These are phyloP conservation scores for Synanthedon myopaeformis DNA, from an alignment of 2,888 invertebrate species.

Conservation along the genomic window DNA sequence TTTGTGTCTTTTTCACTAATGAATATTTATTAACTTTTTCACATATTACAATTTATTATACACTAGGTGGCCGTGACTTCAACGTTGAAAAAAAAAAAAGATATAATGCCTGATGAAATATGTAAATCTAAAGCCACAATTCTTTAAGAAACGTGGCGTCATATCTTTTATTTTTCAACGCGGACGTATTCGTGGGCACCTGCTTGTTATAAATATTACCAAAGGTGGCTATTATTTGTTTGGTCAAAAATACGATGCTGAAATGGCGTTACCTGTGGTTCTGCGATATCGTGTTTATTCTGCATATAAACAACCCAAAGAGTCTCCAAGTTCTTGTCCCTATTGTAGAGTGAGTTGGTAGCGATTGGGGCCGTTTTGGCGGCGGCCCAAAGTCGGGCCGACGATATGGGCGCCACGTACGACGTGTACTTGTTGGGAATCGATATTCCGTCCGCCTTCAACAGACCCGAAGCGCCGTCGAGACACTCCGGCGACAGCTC, in stretches of 20 bases:
- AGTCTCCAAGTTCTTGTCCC: conserved; percentile 75
- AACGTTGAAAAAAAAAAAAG: no score
- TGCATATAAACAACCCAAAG: conserved; percentile 94
- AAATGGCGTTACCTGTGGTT: conserved; percentile 67
- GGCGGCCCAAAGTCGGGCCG: conserved; percentile 86
- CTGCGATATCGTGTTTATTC: conserved; percentile 83
- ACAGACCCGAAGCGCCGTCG: conserved; percentile 90
- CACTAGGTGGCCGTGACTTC: no score
- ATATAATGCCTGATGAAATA: no score
- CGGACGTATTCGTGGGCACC: no score
- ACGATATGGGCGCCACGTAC: conserved; percentile 92
- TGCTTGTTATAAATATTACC: no score
- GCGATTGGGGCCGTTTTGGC: conserved; percentile 53
- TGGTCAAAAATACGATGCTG: no score
- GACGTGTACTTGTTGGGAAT: conserved; percentile 91
- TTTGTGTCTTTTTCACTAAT: no score
- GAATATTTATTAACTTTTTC: no score
- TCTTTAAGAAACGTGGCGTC: no score
- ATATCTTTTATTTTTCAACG: not conserved
- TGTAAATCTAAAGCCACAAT: no score
- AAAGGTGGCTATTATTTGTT: no score
- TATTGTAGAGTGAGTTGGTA: conserved; percentile 17
- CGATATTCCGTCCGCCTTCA: conserved; percentile 89
- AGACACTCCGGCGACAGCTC: conserved; percentile 98
- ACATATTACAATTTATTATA: no score